Conservation (phyloP, 1,140 invertebrate species). For the Chironomus tepperi region DNA sequence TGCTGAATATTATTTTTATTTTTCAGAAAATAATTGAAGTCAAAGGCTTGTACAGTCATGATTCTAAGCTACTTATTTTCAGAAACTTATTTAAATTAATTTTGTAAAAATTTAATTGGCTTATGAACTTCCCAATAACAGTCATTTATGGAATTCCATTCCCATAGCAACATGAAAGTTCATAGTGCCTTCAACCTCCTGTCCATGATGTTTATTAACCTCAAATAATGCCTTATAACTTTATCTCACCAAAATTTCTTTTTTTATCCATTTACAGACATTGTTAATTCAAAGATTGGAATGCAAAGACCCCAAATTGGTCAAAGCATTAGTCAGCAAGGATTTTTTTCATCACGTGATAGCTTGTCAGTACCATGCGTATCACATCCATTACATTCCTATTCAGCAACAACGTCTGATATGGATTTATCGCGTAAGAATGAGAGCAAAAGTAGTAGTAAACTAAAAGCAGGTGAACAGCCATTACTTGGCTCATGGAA, state of each 20-base stretch:
- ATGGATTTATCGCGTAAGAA: slow-evolving; percentile 60
- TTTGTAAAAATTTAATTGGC: too few relatives aligned
- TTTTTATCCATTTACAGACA: slow-evolving; percentile 41
- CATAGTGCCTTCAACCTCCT: too few relatives aligned
- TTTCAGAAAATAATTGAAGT: too few relatives aligned
- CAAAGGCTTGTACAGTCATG: too few relatives aligned
- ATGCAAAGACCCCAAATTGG: slow-evolving; percentile 45
- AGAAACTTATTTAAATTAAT: too few relatives aligned
- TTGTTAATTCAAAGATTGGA: slow-evolving; percentile 57
- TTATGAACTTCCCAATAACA: too few relatives aligned
- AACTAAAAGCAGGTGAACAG: slow-evolving; percentile 48
- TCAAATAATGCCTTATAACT: too few relatives aligned
- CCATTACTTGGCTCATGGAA: slow-evolving; percentile 38
- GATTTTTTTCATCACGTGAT: slow-evolving; percentile 61
- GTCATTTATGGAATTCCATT: too few relatives aligned
- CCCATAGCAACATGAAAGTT: too few relatives aligned
- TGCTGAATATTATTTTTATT: too few relatives aligned
- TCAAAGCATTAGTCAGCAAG: slow-evolving; percentile 46
- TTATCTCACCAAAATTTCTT: neutral
- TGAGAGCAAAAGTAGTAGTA: slow-evolving; percentile 53
- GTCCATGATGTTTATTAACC: too few relatives aligned
- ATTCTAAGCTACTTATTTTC: too few relatives aligned
- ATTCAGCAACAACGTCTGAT: slow-evolving; percentile 58
- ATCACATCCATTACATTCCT: slow-evolving; percentile 48
- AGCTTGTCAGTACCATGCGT: slow-evolving; percentile 51